Percentiles rank a stretch among this genome's conserved stretches.
Conservation (phyloP, 2,797 vertebrate genomes). For the Malurus leucopterus region DNA sequence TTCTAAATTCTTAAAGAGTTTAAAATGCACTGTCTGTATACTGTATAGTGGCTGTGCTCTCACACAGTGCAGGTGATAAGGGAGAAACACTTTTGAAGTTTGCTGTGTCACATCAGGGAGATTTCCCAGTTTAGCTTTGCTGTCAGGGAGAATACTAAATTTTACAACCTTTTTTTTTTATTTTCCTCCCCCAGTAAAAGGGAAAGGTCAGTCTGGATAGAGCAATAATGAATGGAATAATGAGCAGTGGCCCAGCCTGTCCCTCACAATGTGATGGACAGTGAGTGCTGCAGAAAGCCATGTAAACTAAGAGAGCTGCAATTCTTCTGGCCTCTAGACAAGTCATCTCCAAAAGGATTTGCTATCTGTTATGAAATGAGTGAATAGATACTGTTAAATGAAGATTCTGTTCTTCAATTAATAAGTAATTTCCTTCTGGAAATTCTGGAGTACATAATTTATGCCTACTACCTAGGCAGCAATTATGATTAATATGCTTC, state of each 20-base stretch:
- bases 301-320: not conserved
- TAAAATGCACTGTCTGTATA: not conserved
- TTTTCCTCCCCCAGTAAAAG: not conserved
- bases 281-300: not conserved
- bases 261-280: not conserved
- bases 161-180: no score
- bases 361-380: not conserved
- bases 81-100: not conserved
- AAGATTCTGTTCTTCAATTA: not conserved
- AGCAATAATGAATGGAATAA: not conserved
- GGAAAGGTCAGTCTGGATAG: not conserved
- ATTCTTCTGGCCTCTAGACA: not conserved
- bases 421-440: not conserved
- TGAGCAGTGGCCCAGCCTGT: not conserved
- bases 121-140: not conserved
- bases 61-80: not conserved
- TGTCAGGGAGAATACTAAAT: not conserved
- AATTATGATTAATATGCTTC: conserved; percentile 18
- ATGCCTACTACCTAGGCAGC: not conserved
- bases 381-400: not conserved
- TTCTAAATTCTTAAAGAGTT: not conserved
- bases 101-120: not conserved
- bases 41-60: not conserved
- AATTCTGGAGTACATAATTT: not conserved
- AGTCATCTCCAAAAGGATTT: not conserved